phyloP scores from a whole-genome alignment of 2,797 vertebrate species.

The Xyrichtys novacula region DNA sequence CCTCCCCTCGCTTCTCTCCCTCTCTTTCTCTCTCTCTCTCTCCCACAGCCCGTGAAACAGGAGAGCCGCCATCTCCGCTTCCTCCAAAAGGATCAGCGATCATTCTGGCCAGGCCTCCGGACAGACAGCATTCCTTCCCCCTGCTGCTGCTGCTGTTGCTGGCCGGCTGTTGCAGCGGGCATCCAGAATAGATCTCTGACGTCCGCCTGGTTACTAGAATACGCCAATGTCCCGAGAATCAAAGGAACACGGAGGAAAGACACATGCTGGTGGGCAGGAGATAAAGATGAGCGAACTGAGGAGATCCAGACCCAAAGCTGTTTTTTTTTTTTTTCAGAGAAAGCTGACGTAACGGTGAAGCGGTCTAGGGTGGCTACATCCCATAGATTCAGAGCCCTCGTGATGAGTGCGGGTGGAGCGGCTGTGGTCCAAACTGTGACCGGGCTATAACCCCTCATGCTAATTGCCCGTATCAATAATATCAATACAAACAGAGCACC shows the following conservation, averaged over 20 bases:
- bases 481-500: constrained; percentile 38
- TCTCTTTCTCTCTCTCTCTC: constrained; percentile 66
- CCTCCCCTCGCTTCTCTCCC: constrained; percentile 20
- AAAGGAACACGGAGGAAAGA: constrained; percentile 61
- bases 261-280: constrained; percentile 24
- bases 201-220: constrained; percentile 83
- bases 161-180: constrained; percentile 82
- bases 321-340: no score
- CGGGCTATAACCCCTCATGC: constrained; percentile 51
- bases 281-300: constrained; percentile 8
- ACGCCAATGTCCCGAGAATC: constrained; percentile 78
- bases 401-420: background rate
- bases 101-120: constrained; percentile 65
- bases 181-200: constrained; percentile 86
- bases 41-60: constrained; percentile 78
- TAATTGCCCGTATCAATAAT: constrained; percentile 56
- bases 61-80: constrained; percentile 83
- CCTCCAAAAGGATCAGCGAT: constrained; percentile 79
- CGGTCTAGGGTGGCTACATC: constrained; percentile 2
- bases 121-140: constrained; percentile 81
- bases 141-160: constrained; percentile 81
- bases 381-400: constrained; percentile 8
- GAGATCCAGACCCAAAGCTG: no score
- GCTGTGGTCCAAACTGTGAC: constrained; percentile 46
- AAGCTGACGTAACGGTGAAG: no score